phyloP scores from a whole-genome alignment of 1,140 invertebrate genomes.

The Branchinecta lindahli region DNA sequence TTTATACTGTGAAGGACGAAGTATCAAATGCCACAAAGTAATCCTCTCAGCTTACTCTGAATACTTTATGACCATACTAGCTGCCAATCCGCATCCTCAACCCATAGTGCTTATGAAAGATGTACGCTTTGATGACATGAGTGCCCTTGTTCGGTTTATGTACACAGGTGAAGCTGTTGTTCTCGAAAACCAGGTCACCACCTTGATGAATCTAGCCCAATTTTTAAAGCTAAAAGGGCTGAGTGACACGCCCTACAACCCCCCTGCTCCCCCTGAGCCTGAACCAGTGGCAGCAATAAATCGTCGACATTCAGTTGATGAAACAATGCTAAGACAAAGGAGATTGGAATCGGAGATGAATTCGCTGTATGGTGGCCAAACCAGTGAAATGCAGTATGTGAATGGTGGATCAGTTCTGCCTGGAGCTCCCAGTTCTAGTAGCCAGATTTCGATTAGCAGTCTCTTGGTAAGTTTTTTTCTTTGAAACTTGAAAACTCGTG shows the following conservation, averaged over 20 bases:
- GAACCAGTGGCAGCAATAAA: conserved; percentile 4
- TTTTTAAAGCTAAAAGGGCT: not conserved
- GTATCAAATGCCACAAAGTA: conserved; percentile 4
- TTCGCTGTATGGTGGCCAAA: too few species aligned
- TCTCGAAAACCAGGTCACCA: not conserved
- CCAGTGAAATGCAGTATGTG: too few species aligned
- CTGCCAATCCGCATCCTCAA: not conserved
- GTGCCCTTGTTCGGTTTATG: not conserved
- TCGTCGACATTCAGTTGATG: not conserved
- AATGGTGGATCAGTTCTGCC: not conserved
- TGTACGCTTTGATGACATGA: not conserved
- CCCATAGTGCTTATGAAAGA: not conserved
- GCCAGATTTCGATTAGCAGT: conserved; percentile 2
- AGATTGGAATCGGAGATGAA: too few species aligned
- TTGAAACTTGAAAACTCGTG: not conserved
- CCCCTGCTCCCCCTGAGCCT: not conserved
- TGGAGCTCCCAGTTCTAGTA: not conserved
- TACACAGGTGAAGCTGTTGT: not conserved
- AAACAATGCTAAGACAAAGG: too few species aligned
- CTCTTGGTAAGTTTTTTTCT: not conserved
- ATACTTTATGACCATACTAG: conserved; percentile 6
- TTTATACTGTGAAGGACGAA: not conserved
- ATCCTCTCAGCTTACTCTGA: not conserved
- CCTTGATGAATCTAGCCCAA: not conserved
- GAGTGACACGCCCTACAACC: not conserved